Evolutionary conservation across 2,797 vertebrate genomes (phyloP).

Genomic region (Glyptemys insculpta): DNA sequence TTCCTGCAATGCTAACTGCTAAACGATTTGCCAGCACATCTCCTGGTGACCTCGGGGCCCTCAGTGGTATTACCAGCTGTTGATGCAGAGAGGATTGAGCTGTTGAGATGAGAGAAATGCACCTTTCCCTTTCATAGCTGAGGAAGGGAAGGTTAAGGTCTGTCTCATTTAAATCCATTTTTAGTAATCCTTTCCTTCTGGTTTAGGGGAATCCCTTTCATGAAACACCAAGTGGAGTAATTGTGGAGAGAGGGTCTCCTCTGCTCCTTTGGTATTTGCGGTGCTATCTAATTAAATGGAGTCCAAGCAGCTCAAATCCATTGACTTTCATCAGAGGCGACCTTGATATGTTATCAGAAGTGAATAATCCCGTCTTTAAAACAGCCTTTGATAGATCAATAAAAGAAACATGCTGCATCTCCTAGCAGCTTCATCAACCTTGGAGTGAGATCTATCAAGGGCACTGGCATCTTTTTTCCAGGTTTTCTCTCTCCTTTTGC

Average conservation of each 20-base stretch:
- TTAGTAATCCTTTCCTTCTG: conserved; percentile 13
- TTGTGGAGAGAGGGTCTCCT: conserved; percentile 3
- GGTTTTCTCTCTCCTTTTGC: not conserved
- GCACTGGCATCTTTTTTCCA: not conserved
- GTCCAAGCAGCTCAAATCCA: conserved; percentile 51
- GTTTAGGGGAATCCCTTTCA: not conserved
- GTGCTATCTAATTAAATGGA: conserved; percentile 66
- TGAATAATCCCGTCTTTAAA: conserved; percentile 75
- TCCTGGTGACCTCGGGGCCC: not conserved
- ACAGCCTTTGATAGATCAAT: conserved; percentile 78
- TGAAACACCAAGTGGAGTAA: conserved; percentile 4
- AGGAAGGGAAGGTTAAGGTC: not conserved
- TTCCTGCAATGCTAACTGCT: conserved; percentile 42
- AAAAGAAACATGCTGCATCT: conserved; percentile 71
- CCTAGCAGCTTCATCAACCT: conserved; percentile 75
- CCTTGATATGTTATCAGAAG: conserved; percentile 77
- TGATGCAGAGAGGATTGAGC: not conserved
- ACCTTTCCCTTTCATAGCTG: not conserved
- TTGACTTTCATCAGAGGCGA: conserved; percentile 78
- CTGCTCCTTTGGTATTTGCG: conserved; percentile 36
- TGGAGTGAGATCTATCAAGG: conserved; percentile 57
- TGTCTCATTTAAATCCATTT: not conserved
- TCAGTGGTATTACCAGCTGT: not conserved
- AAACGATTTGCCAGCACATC: conserved; percentile 1
- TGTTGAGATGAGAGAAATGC: not conserved